Conservation (phyloP, 2,888 invertebrate genomes). For the Cactoblastis cactorum region DNA sequence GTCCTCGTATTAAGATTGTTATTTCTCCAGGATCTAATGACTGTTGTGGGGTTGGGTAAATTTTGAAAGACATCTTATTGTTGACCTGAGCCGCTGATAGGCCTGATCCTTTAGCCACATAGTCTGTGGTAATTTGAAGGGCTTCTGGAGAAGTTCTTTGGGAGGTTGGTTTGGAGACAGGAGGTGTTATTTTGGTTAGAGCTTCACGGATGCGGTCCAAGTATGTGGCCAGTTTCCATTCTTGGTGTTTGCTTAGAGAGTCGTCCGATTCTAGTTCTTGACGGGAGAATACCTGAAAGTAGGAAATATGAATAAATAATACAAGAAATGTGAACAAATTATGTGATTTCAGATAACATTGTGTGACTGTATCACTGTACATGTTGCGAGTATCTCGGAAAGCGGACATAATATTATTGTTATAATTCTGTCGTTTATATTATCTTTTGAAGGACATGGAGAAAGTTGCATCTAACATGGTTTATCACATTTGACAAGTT, state of each 20-base stretch:
- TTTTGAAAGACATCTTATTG: conserved; percentile 77
- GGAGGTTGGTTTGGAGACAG: conserved; percentile 55
- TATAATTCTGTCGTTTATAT: too few species aligned
- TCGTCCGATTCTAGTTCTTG: conserved; percentile 74
- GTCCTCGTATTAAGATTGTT: conserved; percentile 69
- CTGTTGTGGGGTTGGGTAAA: conserved; percentile 78
- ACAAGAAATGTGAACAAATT: too few species aligned
- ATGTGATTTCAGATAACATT: too few species aligned
- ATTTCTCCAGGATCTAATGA: conserved; percentile 68
- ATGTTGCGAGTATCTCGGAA: too few species aligned
- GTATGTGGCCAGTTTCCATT: conserved; percentile 77
- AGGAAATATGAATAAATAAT: neutral
- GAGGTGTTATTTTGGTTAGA: conserved; percentile 58
- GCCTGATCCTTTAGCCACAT: conserved; percentile 81
- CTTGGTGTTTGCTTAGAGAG: conserved; percentile 71
- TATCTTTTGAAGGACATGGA: too few species aligned
- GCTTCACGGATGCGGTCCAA: conserved; percentile 70
- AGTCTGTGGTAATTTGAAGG: conserved; percentile 67
- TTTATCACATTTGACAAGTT: too few species aligned
- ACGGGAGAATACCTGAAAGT: conserved; percentile 76
- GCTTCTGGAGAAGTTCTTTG: conserved; percentile 58
- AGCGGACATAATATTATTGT: too few species aligned
- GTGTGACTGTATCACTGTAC: too few species aligned
- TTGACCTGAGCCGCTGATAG: conserved; percentile 78
- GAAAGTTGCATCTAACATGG: too few species aligned